Base-by-base conservation (phyloP, 2,113 vertebrate genomes). In the Saguinus midas region DNA sequence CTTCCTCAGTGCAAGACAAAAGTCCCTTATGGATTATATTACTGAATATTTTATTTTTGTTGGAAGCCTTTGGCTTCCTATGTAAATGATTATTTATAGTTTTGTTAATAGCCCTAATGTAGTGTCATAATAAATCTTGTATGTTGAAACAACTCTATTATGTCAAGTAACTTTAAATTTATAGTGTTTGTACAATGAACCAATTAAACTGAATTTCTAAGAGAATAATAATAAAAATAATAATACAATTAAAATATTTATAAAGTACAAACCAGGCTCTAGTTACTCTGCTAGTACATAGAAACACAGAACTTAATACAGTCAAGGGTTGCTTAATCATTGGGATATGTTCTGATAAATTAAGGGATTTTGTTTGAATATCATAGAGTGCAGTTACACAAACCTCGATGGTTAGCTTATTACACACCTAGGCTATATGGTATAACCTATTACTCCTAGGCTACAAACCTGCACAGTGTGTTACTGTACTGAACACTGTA, bases 41-140 rank as follows among this genome's bases (percentile, higher is more conserved):
- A 83, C 87, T 76, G 64, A 97, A 94, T 96, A 97, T 97, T 93
- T 91, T 92, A 97, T 35, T n/a, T 37, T 90, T 96, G 64, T 91
- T 58, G 90, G 90, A 97, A 98, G 93, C 40, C 50, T 37, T 96
- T 92, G 58, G n/a, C 95, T 90, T 45, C 43, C 68, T 91, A 95
- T 43, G 58, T 91, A 90, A 95, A 87, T 97, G 94, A 96, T 95
- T 25, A 90, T 96, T 98, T 95, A 95, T 40, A 93, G 97, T 98
- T 98, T 92, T 97, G 85, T 94, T 97, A 97, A 82, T 3, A 73
- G 23, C 45, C 91, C 64, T 87, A 45, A 32, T 73, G 94, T 95
- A 68, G 82, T 95, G 90, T 90, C 8, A 92, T 95, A 87, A 96
- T 85, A 45, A 40, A 86, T 3, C 35, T 96, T 93, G 94, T 64